Base-by-base conservation (phyloP, 1,140 invertebrate genomes). In the Stenopsyche tienmushanensis region DNA sequence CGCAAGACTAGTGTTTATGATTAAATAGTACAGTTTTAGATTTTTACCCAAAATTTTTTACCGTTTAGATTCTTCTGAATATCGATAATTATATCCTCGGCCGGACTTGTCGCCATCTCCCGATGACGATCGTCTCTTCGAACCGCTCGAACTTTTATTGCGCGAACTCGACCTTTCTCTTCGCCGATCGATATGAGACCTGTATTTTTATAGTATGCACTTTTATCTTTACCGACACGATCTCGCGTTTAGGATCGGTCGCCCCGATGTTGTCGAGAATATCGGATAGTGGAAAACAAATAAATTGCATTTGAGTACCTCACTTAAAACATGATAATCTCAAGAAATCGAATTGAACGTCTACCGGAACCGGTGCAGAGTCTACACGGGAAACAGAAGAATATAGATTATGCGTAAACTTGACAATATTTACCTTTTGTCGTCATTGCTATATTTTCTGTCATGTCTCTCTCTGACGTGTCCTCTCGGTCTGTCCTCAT, bases 401-500 rank as follows among this genome's bases (percentile, higher is more conserved):
- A 26, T 53, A 50, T 23, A 10, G 21, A 50, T 5, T 2, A 3
- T 15, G 5, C 10, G 17, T 15, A 15, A 7, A 9, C 44, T 7
- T 18, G 5, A 50, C 18, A 29, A 53, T 13, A 10, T 42, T 5
- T 55, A 64, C 62, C 53, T 55, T 55, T 49, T 57, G 18, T 64
- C 50, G 54, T 53, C 50, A 8, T 20, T 26, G 10, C 15, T 8
- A 42, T 50, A 15, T 26, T 45, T 44, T 25, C 39, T 44, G 17
- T 64, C 62, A 20, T 34, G 47, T 50, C 42, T 67, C 23, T 67
- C 57, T 39, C 57, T 64, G n/a, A 55, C 13, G 25, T 66, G 25
- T 9, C 65, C 39, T 45, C 58, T 29, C 34, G 55, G 42, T 70
- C 64, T 65, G 25, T 69, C 69, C 13, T 57, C 42, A 67, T 74